phyloP scores from a whole-genome alignment of 2,113 vertebrate species.

The Varanus komodoensis region DNA sequence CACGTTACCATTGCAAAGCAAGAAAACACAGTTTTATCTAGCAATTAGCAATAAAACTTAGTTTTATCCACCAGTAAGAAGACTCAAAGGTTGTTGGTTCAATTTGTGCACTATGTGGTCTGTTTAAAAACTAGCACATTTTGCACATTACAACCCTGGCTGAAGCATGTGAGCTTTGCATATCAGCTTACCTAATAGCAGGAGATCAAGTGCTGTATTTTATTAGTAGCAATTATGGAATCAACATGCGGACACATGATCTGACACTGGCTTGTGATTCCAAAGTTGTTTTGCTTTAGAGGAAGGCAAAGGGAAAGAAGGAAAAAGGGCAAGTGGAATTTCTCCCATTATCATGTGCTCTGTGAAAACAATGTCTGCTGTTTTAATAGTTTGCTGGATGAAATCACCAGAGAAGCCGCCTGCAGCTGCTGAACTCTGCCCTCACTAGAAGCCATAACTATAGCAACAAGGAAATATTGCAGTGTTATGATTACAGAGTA shows the following conservation, averaged over 20 bases:
- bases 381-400: conserved; percentile 44
- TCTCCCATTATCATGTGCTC: conserved; percentile 33
- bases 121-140: conserved; percentile 22
- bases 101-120: conserved; percentile 16
- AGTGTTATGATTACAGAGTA: conserved; percentile 47
- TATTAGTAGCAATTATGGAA: conserved; percentile 55
- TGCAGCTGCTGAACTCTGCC: conserved; percentile 53
- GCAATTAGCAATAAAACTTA: too few relatives aligned
- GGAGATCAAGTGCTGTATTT: conserved; percentile 38
- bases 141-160: conserved; percentile 47
- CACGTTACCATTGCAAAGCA: conserved; percentile 43
- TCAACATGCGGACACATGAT: conserved; percentile 53
- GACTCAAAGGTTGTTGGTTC: conserved; percentile 53
- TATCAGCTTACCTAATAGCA: conserved; percentile 38
- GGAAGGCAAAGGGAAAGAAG: not conserved
- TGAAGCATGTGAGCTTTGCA: conserved; percentile 39
- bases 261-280: conserved; percentile 40
- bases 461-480: conserved; percentile 59
- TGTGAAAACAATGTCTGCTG: conserved; percentile 43
- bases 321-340: conserved; percentile 15
- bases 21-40: too few relatives aligned
- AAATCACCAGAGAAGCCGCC: conserved; percentile 30
- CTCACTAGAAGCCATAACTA: conserved; percentile 61
- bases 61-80: conserved; percentile 43
- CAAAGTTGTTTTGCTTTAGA: conserved; percentile 33